Base-by-base conservation (phyloP, 2,113 vertebrate genomes). In the Zosterops pallidus region DNA sequence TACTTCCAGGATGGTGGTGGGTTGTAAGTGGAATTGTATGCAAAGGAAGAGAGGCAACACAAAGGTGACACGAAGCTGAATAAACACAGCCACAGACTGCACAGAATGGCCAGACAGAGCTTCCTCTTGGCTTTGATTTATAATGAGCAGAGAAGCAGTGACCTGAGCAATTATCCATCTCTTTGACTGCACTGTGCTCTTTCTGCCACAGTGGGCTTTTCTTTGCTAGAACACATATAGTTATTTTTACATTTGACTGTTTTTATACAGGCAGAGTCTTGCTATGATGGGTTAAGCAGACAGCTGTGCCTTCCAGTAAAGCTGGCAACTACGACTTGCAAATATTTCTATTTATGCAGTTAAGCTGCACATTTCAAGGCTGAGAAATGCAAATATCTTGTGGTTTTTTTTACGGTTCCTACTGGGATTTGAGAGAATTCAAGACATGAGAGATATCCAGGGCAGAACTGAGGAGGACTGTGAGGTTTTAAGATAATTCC, bases 51-150 rank as follows among this genome's bases (percentile, higher is more conserved):
- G 31, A 76, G 63, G 33, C 0, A 0, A 88, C 63, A n/a, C 8
- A 74, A 78, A 67, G 72, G 68, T 42, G 44, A 69, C 62, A 79
- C 37, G 92, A 53, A 86, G 17, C 50, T 89, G 41, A n/a, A 37
- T 53, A 94, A 90, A 86, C 37, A 62, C 2, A 33, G 22, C 28
- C 33, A 20, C 5, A 11, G 47, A 67, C 59, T 67, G 67, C 59
- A 65, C 6, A 8, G 60, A 69, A 80, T 50, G 72, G 60, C 24
- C 80, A 87, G 37, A 59, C 5, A 42, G 12, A 28, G 37, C 26
- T 90, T 90, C 35, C 49, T 92, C 82, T 75, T 44, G 68, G 56
- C 91, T 95, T 81, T 91, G 81, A 94, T 90, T 90, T 90, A 86
- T 94, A 94, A 91, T 6, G 9, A 95, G 62, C 62, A 95, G 83